Base-by-base conservation (phyloP, 2,888 invertebrate species). In the Aleiodes testaceus region DNA sequence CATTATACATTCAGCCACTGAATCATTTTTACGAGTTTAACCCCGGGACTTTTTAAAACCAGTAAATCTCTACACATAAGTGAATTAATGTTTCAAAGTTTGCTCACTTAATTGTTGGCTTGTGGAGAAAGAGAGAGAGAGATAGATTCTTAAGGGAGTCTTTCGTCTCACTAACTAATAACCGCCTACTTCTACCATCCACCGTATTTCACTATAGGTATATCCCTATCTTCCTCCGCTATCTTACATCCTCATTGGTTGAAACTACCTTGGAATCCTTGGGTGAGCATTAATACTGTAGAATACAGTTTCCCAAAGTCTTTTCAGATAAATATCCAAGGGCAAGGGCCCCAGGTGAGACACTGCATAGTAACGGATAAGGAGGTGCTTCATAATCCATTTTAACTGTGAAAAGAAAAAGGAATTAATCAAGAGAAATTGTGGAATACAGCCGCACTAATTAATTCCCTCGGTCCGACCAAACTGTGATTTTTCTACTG, bases 161-260 rank as follows among this genome's bases (percentile, higher is more conserved):
- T 63, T 63, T 63, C 63, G 45, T 63, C 63, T 63, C 63, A 63
- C 45, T 47, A 63, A 45, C 63, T 63, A 63, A 63, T 63, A 63
- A 63, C 63, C 63, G 22, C 63, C 45, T 22, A 44, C 44, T 63
- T 63, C 26, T 22, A 7, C 52, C 22, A 52, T 52, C 52, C 16
- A 42, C 5, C 16, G 18, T 16, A 16, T 47, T 47, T 47, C 12
- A 16, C 2, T 61, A 12, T 16, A 52, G 20, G 18, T 61, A 16
- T 47, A 14, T 47, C 4, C 12, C 61, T 61, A 61, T 22, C 20
- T 44, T 18, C 36, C 44, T 42, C 18, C 36, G 20, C 16, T 45
- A 26, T 45, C 44, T 63, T 63, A 12, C 20, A 20, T 63, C 45
- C 42, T 63, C 20, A 36, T 5, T 5, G 44, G 20, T 18, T n/a